These are phyloP conservation scores for Mactromeris polynyma DNA, from an alignment of 2,888 invertebrate genomes.

Conservation along the genomic window DNA sequence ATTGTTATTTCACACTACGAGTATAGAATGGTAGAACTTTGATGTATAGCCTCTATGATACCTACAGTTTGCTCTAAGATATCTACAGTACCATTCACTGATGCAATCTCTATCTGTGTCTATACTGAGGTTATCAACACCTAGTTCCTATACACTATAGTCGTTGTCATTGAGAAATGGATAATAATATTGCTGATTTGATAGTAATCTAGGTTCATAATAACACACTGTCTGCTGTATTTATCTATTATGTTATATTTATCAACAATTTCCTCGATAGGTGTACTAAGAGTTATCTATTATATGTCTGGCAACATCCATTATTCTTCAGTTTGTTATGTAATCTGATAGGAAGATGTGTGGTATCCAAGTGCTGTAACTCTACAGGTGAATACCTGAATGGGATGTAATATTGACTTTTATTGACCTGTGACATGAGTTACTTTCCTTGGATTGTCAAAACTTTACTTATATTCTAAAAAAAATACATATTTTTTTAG, in stretches of 20 bases:
- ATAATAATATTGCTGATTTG: background rate
- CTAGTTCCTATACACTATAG: background rate
- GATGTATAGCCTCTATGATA: background rate
- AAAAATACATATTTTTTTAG: too few species aligned
- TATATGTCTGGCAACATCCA: slow-evolving; percentile 4
- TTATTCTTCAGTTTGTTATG: background rate
- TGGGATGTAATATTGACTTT: too few species aligned
- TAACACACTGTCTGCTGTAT: background rate
- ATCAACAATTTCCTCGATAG: background rate
- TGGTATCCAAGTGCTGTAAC: too few species aligned
- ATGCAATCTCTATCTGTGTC: background rate
- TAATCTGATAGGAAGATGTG: background rate
- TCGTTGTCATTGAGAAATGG: slow-evolving; percentile 6
- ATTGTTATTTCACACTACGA: background rate
- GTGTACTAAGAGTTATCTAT: background rate
- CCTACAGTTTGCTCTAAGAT: background rate
- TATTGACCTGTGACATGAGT: too few species aligned
- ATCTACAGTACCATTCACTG: background rate
- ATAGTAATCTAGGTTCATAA: background rate
- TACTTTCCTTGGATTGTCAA: too few species aligned
- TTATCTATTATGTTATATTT: background rate
- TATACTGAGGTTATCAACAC: background rate
- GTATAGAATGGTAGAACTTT: background rate
- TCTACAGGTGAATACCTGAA: too few species aligned
- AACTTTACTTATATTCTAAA: too few species aligned